Conservation (phyloP, 2,797 vertebrate species). For the Microtus obscurus region DNA sequence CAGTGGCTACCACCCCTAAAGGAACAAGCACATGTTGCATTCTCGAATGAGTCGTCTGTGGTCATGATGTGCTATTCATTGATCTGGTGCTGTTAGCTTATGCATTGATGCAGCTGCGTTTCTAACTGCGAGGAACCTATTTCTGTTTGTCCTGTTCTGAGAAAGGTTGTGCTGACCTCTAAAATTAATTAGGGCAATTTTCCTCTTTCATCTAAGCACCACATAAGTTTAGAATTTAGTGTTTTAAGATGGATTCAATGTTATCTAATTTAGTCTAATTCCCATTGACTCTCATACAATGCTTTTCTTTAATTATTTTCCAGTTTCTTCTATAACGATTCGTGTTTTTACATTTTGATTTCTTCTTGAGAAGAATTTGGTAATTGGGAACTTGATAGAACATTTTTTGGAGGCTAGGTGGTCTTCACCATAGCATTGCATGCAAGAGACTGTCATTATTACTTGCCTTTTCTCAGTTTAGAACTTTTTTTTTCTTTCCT, state of each 20-base stretch:
- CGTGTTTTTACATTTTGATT: background rate
- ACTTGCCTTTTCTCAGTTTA: background rate
- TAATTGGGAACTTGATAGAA: background rate
- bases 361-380: background rate
- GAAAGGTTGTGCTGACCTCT: background rate
- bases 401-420: background rate
- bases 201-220: background rate
- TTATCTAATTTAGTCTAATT: background rate
- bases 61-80: background rate
- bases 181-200: background rate
- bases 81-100: background rate
- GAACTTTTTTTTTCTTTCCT: background rate
- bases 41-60: background rate
- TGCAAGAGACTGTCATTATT: background rate
- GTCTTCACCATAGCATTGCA: background rate
- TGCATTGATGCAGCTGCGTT: background rate
- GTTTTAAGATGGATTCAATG: background rate
- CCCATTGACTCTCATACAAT: background rate
- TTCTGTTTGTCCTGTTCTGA: background rate
- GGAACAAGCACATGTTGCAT: background rate
- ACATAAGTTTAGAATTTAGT: background rate
- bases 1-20: background rate
- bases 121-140: background rate
- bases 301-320: background rate
- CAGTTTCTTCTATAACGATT: slow-evolving; percentile 1